Percentiles rank a stretch among this genome's conserved stretches.
These are phyloP conservation scores for Gasteruption jaculator DNA, from an alignment of 2,888 invertebrate species.

Conservation along the genomic window DNA sequence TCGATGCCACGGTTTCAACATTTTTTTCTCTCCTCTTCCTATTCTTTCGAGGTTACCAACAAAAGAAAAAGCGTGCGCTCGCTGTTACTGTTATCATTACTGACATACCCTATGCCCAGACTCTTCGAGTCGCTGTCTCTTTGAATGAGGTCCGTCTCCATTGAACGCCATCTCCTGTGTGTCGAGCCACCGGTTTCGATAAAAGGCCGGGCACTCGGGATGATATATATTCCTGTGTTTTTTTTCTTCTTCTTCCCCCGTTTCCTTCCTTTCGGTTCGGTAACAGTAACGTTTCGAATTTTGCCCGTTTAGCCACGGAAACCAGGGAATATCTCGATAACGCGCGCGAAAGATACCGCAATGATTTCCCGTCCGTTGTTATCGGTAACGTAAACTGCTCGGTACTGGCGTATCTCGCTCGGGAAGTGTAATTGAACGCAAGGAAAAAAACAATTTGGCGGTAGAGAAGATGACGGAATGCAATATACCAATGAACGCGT, in stretches of 20 bases:
- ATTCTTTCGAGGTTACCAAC: no score
- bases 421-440: constrained; percentile 28
- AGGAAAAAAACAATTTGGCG: constrained; percentile 40
- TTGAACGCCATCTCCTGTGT: constrained; percentile 51
- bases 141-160: constrained; percentile 53
- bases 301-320: no score
- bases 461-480: constrained; percentile 28
- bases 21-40: no score
- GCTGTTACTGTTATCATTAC: no score
- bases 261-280: background rate
- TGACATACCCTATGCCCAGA: constrained; percentile 49
- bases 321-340: no score
- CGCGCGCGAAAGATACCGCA: no score
- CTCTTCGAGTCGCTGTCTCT: constrained; percentile 51
- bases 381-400: constrained; percentile 4
- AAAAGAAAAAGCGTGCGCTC: no score
- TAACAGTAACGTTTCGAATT: no score
- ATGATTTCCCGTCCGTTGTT: no score
- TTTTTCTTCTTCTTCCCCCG: background rate
- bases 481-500: constrained; percentile 41
- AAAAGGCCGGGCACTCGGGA: constrained; percentile 2
- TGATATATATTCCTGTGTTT: constrained; percentile 2
- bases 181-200: constrained; percentile 11
- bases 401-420: constrained; percentile 18
- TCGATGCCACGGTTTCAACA: no score